Base-by-base conservation (phyloP, 2,888 invertebrate species). In the Allophyes oxyacanthae region DNA sequence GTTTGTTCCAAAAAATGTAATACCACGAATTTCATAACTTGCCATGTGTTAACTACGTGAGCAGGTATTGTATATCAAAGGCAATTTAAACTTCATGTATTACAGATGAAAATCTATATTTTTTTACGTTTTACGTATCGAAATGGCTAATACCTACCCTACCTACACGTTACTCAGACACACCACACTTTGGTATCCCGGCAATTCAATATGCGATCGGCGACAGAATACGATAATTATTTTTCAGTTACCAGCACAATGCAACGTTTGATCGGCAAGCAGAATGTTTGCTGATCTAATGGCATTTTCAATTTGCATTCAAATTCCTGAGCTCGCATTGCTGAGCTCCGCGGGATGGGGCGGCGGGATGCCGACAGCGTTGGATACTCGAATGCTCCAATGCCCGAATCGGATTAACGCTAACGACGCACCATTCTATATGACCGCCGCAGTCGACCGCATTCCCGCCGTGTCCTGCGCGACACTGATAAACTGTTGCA, bases 261-360 rank as follows among this genome's bases (percentile, higher is more conserved):
- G 84, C 86, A 82, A 73, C 81, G 83, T 84, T 84, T 83, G 84
- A 87, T 87, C 82, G 78, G 64, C 79, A 77, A 84, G 78, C 86
- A 83, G 84, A 78, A 86, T 91, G 90, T 91, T 91, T 90, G 88
- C 85, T 81, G 89, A 87, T 89, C 89, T 91, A 91, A 91, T 90
- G 89, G 91, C 86, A 87, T 90, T 92, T 91, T 90, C 90, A 88
- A 91, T 92, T 92, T 91, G 89, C 90, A 91, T 91, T 85, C 87
- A 88, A 87, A 92, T 91, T 88, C 89, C 88, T 79, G 79, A 78
- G 82, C 81, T 80, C 75, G 86, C 87, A 88, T 87, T 79, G 83
- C 85, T 72, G 82, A 77, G 76, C 71, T 63, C 67, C 73, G 75
- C 72, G 78, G 76, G 70, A 67, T 59, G 70, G 66, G 68, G 75